These are phyloP conservation scores for Zoroaster sp. DNA, from an alignment of 53 echinoderm and acorn worm genomes.

Conservation along the genomic window DNA sequence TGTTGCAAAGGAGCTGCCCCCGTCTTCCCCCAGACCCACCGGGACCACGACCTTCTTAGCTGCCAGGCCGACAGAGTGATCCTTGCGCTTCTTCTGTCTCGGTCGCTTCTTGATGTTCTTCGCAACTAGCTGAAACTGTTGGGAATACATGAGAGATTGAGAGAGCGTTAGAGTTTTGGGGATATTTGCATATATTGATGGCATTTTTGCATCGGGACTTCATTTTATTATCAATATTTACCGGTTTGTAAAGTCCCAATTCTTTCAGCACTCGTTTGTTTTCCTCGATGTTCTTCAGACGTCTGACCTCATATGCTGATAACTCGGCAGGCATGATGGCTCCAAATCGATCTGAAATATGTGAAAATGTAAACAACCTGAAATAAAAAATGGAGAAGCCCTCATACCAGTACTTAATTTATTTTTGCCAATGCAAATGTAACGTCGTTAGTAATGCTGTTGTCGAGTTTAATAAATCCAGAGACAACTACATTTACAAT, in stretches of 20 bases:
- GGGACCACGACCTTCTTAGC: neutral
- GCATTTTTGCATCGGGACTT: too few relatives aligned
- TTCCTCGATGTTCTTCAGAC: slow-evolving; percentile 83
- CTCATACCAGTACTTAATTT: too few relatives aligned
- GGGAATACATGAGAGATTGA: neutral
- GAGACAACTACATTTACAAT: too few relatives aligned
- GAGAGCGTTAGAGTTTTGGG: neutral
- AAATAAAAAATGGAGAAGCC: neutral
- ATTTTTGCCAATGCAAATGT: too few relatives aligned
- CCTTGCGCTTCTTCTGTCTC: slow-evolving; percentile 43
- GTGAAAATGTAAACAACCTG: neutral
- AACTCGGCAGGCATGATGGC: slow-evolving; percentile 76
- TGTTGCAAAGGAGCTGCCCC: slow-evolving; percentile 38
- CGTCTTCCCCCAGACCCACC: slow-evolving; percentile 9
- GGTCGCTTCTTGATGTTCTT: slow-evolving; percentile 46
- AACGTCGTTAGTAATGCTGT: too few relatives aligned
- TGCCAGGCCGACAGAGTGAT: neutral
- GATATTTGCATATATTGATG: too few relatives aligned
- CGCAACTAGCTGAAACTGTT: slow-evolving; percentile 36
- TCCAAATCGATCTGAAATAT: neutral
- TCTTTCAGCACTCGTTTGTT: slow-evolving; percentile 70
- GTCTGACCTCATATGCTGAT: slow-evolving; percentile 74
- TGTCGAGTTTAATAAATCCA: too few relatives aligned
- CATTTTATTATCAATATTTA: too few relatives aligned
- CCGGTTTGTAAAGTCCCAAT: slow-evolving; percentile 72